Conservation (phyloP, 2,888 invertebrate genomes). For the Dysmachus trigonus region DNA sequence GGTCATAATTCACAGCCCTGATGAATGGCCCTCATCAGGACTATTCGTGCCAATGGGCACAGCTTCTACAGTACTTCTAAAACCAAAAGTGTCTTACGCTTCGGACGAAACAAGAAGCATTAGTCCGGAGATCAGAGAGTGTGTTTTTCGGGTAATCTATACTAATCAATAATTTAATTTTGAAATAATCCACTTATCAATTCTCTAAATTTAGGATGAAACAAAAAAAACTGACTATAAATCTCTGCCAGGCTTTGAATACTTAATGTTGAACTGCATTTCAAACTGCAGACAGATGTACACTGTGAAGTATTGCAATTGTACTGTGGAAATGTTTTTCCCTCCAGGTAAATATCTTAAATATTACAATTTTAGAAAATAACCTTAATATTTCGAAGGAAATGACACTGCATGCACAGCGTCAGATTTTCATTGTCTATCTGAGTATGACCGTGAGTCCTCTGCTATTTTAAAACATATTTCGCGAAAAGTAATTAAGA, state of each 20-base stretch:
- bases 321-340: conserved; percentile 62
- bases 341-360: conserved; percentile 56
- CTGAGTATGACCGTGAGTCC: conserved; percentile 56
- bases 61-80: conserved; percentile 57
- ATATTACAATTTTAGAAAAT: not conserved
- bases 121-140: conserved; percentile 56
- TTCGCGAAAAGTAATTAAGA: not conserved
- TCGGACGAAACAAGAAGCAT: conserved; percentile 54
- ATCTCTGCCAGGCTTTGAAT: conserved; percentile 58
- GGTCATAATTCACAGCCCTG: conserved; percentile 48
- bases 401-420: conserved; percentile 50
- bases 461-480: not conserved
- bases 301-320: conserved; percentile 60
- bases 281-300: conserved; percentile 62
- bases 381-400: conserved; percentile 28
- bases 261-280: conserved; percentile 61
- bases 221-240: conserved; percentile 55
- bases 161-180: not conserved
- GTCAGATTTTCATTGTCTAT: conserved; percentile 57
- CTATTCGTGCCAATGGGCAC: conserved; percentile 56
- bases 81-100: conserved; percentile 58
- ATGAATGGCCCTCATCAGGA: conserved; percentile 54
- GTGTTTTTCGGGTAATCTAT: conserved; percentile 55
- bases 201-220: conserved; percentile 56
- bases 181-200: not conserved